Conservation (phyloP, 2,797 vertebrate species). For the Nannoperca australis region DNA sequence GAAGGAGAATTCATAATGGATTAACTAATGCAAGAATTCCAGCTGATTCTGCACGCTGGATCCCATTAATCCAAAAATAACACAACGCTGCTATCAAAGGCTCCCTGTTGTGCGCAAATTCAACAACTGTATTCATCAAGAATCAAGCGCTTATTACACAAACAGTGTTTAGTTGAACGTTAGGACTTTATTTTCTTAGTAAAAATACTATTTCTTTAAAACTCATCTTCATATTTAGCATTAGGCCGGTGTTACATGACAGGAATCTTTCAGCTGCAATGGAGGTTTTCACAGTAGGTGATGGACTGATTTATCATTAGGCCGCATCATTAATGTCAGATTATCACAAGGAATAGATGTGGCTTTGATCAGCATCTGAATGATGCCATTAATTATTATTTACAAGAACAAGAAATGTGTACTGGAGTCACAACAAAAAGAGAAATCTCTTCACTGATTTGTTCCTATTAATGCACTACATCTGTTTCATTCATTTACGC, state of each 20-base stretch:
- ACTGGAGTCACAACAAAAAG: neutral
- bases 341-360: neutral
- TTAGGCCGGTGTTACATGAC: neutral
- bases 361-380: neutral
- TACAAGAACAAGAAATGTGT: neutral
- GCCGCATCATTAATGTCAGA: neutral
- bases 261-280: neutral
- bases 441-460: no score
- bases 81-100: neutral
- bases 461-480: neutral
- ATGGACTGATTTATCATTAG: neutral
- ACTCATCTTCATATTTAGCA: neutral
- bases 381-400: neutral
- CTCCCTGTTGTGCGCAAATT: neutral
- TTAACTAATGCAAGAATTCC: slow-evolving; percentile 53
- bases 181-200: neutral
- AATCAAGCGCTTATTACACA: neutral
- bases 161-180: neutral
- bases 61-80: slow-evolving; percentile 52
- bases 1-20: slow-evolving; percentile 54
- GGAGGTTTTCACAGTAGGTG: neutral
- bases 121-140: slow-evolving; percentile 22
- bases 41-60: slow-evolving; percentile 47
- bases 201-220: neutral
- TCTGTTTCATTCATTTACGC: neutral